Base-by-base conservation (phyloP, 1,140 invertebrate genomes). In the Bombus waltoni region DNA sequence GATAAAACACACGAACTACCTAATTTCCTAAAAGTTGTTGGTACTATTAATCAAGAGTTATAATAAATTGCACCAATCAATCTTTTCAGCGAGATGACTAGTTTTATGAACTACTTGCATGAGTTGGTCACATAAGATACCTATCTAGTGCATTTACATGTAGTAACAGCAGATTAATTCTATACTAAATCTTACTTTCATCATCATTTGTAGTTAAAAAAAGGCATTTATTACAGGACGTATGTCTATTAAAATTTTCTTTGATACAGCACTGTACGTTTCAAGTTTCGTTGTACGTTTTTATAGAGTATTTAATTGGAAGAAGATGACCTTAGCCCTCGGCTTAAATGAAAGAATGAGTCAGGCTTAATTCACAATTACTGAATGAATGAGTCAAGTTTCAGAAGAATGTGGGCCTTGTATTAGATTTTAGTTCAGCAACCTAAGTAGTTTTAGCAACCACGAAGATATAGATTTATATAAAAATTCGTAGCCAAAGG, bases 331-430 rank as follows among this genome's bases (percentile, higher is more conserved):
- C 62, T 66, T 44, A 68, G 77, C 28, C 40, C 62, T 28, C 25
- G 2, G 59, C 32, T 44, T 44, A 35, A 44, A 66, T 44, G 76
- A 44, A 78, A 47, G 62, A 13, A 59, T 76, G 53, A 76, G 25
- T 76, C 53, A 76, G 25, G 0, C n/a, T 42, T 10, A 25, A 9
- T 47, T 66, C 77, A 28, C 38, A 47, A 68, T 68, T 66, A 66
- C 62, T 47, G 62, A 35, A 79, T 38, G 62, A 66, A 13, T 76
- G 74, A 76, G 35, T 76, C 53, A 76, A 76, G 25, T 25, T 76
- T 59, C 25, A 76, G 25, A 57, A 18, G 74, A 76, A 76, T 40
- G 40, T 76, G 59, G 15, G 53, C 25, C 59, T n/a, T 57, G 47
- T n/a, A 59, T 59, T n/a, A 76, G 25, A 35, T 53, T 22, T 53